Evolutionary conservation across 2,113 vertebrate genomes (phyloP), one percentile per base, ranked within the genome.

Genomic region (Erpornis zantholeuca): DNA sequence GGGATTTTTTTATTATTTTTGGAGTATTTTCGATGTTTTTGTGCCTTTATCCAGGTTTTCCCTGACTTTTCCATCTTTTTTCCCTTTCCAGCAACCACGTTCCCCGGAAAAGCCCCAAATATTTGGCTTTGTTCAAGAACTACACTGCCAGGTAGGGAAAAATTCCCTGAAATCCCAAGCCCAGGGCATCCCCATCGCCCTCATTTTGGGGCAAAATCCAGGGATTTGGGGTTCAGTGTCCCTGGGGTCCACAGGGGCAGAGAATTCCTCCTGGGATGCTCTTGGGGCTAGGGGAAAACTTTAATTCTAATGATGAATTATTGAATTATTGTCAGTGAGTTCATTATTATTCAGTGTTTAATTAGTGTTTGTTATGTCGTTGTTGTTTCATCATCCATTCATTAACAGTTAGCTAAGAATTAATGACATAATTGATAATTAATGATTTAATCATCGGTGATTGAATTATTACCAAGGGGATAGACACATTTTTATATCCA

Each of bases 401-500:
- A n/a, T 56, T n/a, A 13, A 14, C 12, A 13, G 20, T 54, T 19
- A 54, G 13, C 21, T 40, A 40, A 40, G 38, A 9, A 56, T 14
- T 8, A 33, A 56, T 12, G 38, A 38, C 9, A 56, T n/a, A 14
- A 56, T n/a, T 57, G 13, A 23, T 57, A 23, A 12, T 42, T 42
- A 42, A 25, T 25, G 5, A 44, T 44, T 64, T 33, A 5, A 29
- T 63, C 14, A 15, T 15, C 18, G 31, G 6, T 10, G 6, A 42
- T 28, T 10, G 42, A 1, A 6, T 33, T 25, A 29, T 29, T 33
- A 14, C 3, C 3, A 47, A 20, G 40, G 45, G 28, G 15, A 6
- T 44, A 25, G 28, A 14, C 4, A 0, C 20, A 7, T 31, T 53
- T 50, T 23, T 20, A 2, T 35, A 12, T 3, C 18, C 8, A 18